Conservation (phyloP, 2,113 vertebrate species). For the Atlantisia rogersi region DNA sequence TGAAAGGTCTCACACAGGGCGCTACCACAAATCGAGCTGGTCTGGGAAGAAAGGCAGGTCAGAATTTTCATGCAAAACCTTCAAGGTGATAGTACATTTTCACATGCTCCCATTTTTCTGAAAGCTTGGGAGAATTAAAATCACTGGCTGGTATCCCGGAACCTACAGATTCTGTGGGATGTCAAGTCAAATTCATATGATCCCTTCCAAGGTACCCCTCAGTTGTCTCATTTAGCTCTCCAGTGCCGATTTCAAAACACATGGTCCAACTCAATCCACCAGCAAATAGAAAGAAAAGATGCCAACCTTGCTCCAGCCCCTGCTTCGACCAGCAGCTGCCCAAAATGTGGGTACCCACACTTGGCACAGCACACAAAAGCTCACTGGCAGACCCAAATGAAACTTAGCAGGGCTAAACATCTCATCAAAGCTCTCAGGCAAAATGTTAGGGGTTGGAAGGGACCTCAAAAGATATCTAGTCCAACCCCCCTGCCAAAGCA, state of each 20-base stretch:
- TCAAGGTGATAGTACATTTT: not conserved
- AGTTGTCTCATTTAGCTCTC: not conserved
- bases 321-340: not conserved
- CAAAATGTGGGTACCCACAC: accelerated
- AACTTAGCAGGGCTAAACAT: not conserved
- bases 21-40: not conserved
- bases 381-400: not conserved
- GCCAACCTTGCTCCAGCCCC: not conserved
- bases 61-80: not conserved
- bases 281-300: not conserved
- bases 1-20: not conserved
- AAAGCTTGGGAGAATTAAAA: not conserved
- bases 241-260: not conserved
- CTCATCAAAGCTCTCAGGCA: not conserved
- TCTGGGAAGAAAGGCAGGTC: not conserved
- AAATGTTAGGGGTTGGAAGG: not conserved
- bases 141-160: not conserved
- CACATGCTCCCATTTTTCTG: not conserved
- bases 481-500: no score
- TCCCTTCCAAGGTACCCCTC: not conserved
- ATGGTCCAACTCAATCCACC: not conserved
- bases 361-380: not conserved
- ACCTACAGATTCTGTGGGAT: not conserved
- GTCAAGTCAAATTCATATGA: not conserved
- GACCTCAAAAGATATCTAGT: no score